Evolutionary conservation across 2,888 invertebrate species (phyloP).

Genomic region (Caenorhabditis sp.): DNA sequence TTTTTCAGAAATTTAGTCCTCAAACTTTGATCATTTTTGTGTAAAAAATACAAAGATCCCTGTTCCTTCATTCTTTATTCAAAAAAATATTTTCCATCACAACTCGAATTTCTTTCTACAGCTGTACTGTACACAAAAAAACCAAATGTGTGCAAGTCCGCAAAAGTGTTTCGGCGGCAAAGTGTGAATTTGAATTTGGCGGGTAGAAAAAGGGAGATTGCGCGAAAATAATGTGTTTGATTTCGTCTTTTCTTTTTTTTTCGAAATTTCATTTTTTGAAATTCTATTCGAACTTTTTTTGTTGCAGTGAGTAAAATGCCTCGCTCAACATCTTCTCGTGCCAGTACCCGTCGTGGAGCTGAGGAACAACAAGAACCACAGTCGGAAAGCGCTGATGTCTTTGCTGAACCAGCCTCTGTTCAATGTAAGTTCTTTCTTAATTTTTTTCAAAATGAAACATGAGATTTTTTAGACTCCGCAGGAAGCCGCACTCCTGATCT

Average conservation of each 20-base stretch:
- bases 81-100: too few species aligned
- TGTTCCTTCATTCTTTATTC: too few species aligned
- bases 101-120: not conserved
- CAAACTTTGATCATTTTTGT: too few species aligned
- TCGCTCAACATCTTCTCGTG: constrained; percentile 3
- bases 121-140: not conserved
- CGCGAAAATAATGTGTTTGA: not conserved
- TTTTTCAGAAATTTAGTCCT: too few species aligned
- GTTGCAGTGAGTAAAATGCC: not conserved
- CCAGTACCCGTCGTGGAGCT: not conserved
- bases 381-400: constrained; percentile 33
- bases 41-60: too few species aligned
- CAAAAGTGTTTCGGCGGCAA: not conserved
- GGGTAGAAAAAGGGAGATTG: not conserved
- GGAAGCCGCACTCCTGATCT: constrained; percentile 6
- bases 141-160: not conserved
- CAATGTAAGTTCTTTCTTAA: constrained; percentile 12
- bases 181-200: constrained; percentile 1
- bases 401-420: constrained; percentile 29
- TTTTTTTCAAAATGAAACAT: not conserved
- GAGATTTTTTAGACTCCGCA: constrained; percentile 11
- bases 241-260: not conserved
- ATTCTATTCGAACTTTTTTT: not conserved
- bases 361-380: constrained; percentile 17
- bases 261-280: not conserved